Evolutionary conservation across 2,113 vertebrate species (phyloP), one percentile per base, ranked within the genome.

Genomic region (Asarcornis scutulata): DNA sequence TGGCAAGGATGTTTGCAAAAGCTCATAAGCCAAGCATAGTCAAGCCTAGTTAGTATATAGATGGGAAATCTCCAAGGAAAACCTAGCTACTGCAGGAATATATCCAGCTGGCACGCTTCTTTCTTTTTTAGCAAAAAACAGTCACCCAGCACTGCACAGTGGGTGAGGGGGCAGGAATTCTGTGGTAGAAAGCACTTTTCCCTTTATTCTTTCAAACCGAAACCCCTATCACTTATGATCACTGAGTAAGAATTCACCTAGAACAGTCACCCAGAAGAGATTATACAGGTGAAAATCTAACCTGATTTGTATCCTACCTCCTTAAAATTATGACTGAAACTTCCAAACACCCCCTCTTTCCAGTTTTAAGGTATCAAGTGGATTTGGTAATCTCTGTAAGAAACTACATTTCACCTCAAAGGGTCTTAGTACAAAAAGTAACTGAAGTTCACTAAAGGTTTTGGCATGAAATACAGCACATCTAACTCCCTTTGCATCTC

Each of bases 61-160:
- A 94, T 94, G 93, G 92, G 93, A 96, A 96, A 94, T 78, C 93
- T 96, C 96, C 96, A 96, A 97, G 96, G 93, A 96, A 96, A 96
- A 97, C 88, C 95, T 89, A 94, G 92, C 93, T 96, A 92, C 86
- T 0, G 17, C 91, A 95, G 96, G 91, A 95, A 80, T 55, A 63
- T 25, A 80, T 92, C 95, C 96, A 96, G 88, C 91, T 96, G 95
- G 95, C 91, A 55, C 7, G 2, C 15, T 2, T 82, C 71, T 84
- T 75, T 87, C 86, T 74, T 17, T 90, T 82, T 94, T 52, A 94
- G 93, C 40, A 82, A 76, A 69, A 88, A 91, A 8, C 86, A 83
- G 93, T 80, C 84, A 77, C 89, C 85, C 77, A 91, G 59, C 48
- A 32, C 32, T 34, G 59, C 2, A 0, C 0, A 1, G 78, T 89